Evolutionary conservation across 2,113 vertebrate genomes (phyloP).

Genomic region (Formicarius rufipectus): DNA sequence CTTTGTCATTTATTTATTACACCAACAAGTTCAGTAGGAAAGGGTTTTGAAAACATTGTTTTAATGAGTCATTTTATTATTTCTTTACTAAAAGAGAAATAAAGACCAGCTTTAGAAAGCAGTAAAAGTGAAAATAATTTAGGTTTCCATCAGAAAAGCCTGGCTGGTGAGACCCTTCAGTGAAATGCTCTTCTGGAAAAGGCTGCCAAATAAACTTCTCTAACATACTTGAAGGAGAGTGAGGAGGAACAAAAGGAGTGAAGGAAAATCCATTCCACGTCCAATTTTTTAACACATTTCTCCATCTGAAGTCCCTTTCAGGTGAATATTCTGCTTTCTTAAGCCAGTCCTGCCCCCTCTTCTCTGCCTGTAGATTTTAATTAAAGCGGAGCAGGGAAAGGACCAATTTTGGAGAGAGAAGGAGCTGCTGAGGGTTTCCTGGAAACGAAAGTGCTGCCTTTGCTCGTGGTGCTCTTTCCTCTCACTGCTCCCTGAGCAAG

Average conservation of each 20-base stretch:
- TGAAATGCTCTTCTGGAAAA: background rate
- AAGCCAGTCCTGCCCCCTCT: background rate
- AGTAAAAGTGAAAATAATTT: background rate
- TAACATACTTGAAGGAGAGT: background rate
- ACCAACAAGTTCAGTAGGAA: background rate
- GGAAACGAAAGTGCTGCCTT: background rate
- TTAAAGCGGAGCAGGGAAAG: background rate
- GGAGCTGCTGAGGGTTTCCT: background rate
- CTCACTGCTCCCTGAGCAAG: background rate
- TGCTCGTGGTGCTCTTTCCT: fast-evolving
- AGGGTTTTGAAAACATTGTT: background rate
- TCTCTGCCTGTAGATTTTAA: background rate
- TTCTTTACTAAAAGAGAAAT: background rate
- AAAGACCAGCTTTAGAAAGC: background rate
- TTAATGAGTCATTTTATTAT: background rate
- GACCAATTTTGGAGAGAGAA: background rate
- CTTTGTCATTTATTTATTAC: background rate
- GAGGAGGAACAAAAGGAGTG: background rate
- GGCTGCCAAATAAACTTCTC: background rate
- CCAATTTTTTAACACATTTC: background rate
- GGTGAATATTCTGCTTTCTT: background rate
- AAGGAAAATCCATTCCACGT: background rate
- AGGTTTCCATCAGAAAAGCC: background rate
- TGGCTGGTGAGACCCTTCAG: background rate
- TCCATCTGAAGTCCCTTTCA: background rate